Percentiles rank a stretch among this genome's conserved stretches.
Evolutionary conservation across 2,888 invertebrate species (phyloP).

Genomic region (Nymphalis polychloros): DNA sequence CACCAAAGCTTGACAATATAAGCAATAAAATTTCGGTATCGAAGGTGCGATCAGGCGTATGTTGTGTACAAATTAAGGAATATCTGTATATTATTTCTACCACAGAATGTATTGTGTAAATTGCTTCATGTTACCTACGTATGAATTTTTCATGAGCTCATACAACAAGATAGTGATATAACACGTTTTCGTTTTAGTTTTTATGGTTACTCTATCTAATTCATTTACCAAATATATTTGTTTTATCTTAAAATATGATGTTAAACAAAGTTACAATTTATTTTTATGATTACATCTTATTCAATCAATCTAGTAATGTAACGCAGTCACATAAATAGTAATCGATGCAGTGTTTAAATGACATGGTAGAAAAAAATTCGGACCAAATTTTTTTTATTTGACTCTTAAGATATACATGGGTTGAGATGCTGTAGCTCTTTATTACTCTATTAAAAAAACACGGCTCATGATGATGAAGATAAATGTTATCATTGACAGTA

Average conservation of each 20-base stretch:
- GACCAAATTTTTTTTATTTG: neutral
- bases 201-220: constrained; percentile 1
- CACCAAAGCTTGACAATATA: neutral
- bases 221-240: too few species aligned
- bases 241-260: too few species aligned
- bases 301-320: too few species aligned
- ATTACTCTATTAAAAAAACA: neutral
- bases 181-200: neutral
- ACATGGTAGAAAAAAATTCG: too few species aligned
- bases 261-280: too few species aligned
- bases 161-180: constrained; percentile 1
- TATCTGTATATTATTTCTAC: neutral
- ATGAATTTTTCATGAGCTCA: constrained; percentile 23
- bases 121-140: neutral
- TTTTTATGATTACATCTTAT: too few species aligned
- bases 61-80: constrained; percentile 8
- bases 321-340: neutral
- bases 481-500: too few species aligned
- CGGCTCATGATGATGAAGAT: too few species aligned
- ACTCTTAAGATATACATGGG: neutral
- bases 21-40: neutral
- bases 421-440: neutral
- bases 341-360: neutral
- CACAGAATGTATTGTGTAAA: constrained; percentile 4
- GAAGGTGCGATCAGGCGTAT: neutral